A percentile compares a stretch with the other conserved stretches of the same genome.
These are phyloP conservation scores for Tetrax tetrax DNA, from an alignment of 2,113 vertebrate genomes.

Conservation along the genomic window DNA sequence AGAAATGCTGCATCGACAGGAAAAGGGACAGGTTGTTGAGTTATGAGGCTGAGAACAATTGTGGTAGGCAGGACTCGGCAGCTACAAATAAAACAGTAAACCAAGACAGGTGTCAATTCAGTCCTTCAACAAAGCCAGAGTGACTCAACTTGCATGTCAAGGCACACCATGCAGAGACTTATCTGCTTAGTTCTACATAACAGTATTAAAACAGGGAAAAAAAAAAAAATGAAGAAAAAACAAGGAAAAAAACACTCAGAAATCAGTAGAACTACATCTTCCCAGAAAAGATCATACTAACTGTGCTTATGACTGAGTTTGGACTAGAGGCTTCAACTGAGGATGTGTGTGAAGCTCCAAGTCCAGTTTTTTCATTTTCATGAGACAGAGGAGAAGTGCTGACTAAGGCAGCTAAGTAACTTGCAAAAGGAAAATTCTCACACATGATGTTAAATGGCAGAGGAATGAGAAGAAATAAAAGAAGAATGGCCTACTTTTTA, in stretches of 20 bases:
- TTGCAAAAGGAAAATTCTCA: background rate
- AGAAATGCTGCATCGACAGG: background rate
- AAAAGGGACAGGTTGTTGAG: background rate
- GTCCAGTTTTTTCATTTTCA: background rate
- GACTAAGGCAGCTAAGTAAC: background rate
- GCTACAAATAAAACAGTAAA: background rate
- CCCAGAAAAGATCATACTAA: background rate
- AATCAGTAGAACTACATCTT: background rate
- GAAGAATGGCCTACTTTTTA: background rate
- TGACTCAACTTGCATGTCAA: background rate
- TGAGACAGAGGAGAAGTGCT: background rate
- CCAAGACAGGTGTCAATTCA: background rate
- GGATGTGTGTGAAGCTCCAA: background rate
- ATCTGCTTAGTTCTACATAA: background rate
- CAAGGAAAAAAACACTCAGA: fast-evolving
- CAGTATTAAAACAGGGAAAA: background rate
- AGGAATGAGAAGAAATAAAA: background rate
- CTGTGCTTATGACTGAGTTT: background rate
- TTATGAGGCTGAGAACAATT: background rate
- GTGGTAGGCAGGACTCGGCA: background rate
- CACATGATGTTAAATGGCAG: background rate
- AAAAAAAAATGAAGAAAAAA: too few species aligned
- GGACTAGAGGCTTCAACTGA: background rate
- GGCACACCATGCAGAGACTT: background rate
- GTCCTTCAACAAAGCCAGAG: background rate